Conservation (phyloP, 2,797 vertebrate genomes). For the Parotocinclus haroldoi region DNA sequence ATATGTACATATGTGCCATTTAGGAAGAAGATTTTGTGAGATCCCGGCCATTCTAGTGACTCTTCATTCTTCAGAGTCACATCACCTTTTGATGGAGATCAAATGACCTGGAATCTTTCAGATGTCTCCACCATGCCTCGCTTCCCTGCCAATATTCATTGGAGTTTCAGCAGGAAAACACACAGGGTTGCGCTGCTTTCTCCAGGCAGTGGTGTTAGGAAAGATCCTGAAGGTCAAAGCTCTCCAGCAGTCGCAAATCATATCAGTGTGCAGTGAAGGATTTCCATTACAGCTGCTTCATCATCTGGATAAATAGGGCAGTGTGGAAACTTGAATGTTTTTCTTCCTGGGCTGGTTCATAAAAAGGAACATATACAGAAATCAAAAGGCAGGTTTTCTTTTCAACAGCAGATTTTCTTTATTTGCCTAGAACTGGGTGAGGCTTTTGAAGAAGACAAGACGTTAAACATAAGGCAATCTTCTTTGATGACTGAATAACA, state of each 20-base stretch:
- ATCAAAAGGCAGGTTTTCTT: constrained; percentile 11
- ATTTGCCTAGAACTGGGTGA: too few relatives aligned
- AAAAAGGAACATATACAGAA: constrained; percentile 21
- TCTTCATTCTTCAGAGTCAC: constrained; percentile 25
- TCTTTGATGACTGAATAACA: too few relatives aligned
- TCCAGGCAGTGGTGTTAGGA: constrained; percentile 18
- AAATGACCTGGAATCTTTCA: constrained; percentile 46
- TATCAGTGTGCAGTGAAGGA: constrained; percentile 33
- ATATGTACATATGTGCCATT: too few relatives aligned
- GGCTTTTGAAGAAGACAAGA: too few relatives aligned
- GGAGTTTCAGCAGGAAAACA: constrained; percentile 33
- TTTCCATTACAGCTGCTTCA: constrained; percentile 46
- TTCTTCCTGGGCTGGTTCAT: constrained; percentile 28
- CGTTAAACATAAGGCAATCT: too few relatives aligned
- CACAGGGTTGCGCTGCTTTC: constrained; percentile 6
- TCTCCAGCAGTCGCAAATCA: constrained; percentile 46
- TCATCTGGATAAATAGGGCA: constrained; percentile 45
- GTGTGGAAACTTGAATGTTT: constrained; percentile 23
- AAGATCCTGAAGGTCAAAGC: constrained; percentile 43
- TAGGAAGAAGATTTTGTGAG: not conserved
- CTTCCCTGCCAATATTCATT: constrained; percentile 34
- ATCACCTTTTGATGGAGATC: constrained; percentile 38
- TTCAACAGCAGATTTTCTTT: constrained; percentile 23
- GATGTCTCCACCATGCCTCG: constrained; percentile 27
- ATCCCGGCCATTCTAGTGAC: constrained; percentile 30